Percentiles rank a stretch among this genome's conserved stretches.
These are phyloP conservation scores for Megaceryle alcyon DNA, from an alignment of 2,797 vertebrate genomes.

Conservation along the genomic window DNA sequence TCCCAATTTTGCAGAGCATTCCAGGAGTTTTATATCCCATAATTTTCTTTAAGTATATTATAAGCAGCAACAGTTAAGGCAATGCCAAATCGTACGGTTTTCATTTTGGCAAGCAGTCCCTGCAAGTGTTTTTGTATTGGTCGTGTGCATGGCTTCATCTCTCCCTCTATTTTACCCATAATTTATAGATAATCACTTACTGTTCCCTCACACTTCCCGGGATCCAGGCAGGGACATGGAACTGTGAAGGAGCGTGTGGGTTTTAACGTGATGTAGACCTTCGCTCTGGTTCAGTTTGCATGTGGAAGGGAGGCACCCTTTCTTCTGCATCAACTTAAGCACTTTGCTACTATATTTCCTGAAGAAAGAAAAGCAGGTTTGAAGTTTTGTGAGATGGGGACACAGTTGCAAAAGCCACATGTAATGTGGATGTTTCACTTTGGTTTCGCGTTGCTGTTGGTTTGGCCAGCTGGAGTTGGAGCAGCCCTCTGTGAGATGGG, in stretches of 20 bases:
- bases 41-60: slow-evolving; percentile 48
- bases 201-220: neutral
- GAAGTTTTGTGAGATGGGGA: neutral
- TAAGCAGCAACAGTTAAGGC: neutral
- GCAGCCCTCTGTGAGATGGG: neutral
- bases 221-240: neutral
- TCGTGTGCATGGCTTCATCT: neutral
- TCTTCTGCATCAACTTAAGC: accelerated
- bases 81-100: slow-evolving; percentile 1
- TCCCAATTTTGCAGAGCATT: slow-evolving; percentile 54
- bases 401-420: neutral
- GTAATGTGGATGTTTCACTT: accelerated
- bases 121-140: neutral
- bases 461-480: neutral
- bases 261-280: neutral
- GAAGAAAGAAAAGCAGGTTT: neutral
- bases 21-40: slow-evolving; percentile 47
- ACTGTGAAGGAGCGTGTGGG: neutral
- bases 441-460: accelerated
- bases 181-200: neutral
- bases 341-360: neutral
- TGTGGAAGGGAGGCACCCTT: neutral
- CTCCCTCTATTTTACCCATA: neutral
- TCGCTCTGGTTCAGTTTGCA: accelerated
- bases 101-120: neutral